Evolutionary conservation across 1,140 invertebrate species (phyloP), one percentile per base, ranked within the genome.

Genomic region (Rhizoglyphus robini): DNA sequence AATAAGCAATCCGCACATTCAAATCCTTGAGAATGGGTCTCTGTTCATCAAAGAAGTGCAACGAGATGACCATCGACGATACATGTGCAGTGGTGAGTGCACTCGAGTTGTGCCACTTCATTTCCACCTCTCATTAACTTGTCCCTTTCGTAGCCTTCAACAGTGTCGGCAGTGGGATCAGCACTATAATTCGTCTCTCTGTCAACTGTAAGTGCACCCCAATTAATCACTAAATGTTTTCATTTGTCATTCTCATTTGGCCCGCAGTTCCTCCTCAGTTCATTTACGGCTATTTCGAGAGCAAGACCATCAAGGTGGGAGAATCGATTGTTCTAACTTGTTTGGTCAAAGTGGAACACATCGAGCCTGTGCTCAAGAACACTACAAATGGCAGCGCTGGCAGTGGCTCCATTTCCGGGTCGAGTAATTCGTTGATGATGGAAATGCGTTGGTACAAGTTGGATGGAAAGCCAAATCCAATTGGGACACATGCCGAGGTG

Each of bases 61-160:
- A 47, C 74, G 74, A 54, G 65, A 63, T 20, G 78, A 79, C 68
- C 72, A 75, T 64, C 76, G 77, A 3, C 73, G 73, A 63, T 79
- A 78, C 66, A 78, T 96, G 23, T 97, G 94, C 75, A 79, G 90
- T 91, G 47, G 88, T 89, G 30, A 97, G 96, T 77, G 88, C 89
- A 70, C 92, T 96, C 73, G 91, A 38, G n/a, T n/a, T n/a, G n/a
- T n/a, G n/a, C n/a, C n/a, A n/a, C n/a, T n/a, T n/a, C n/a, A 67
- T 48, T 67, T 30, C n/a, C 29, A 4, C 1, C 49, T 48, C 18
- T 13, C 32, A 32, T 65, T 65, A 61, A 31, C 51, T 11, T 3
- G 31, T 23, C 59, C 0, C 49, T n/a, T 63, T n/a, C n/a, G n/a
- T n/a, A 66, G 48, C 34, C 23, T 65, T 36, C 11, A 38, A 67